Evolutionary conservation across 2,113 vertebrate genomes (phyloP), one percentile per base, ranked within the genome.

Genomic region (Mionectes macconnelli): DNA sequence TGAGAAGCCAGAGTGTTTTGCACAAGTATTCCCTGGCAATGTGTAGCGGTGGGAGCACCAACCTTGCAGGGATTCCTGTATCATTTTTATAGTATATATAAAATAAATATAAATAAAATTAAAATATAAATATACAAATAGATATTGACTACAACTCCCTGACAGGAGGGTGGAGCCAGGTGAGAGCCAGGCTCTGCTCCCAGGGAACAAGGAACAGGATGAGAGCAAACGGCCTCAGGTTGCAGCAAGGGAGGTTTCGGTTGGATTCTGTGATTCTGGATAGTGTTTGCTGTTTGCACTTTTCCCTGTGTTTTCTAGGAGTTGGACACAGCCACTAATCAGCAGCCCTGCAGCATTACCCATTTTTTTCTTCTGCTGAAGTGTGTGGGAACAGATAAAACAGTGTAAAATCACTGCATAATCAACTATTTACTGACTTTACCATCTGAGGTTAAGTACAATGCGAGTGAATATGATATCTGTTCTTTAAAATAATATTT

Each of bases 11-110:
- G 19, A 68, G 19, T 13, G 0, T 20, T 53, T 33, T 80, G 53
- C 55, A 16, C 27, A 6, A 11, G 17, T 15, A 0, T 16, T 67
- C 10, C 1, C 7, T 24, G 9, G 0, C 33, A 4, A 2, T 0
- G 16, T 44, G 33, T 5, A 15, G 31, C 6, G 27, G 6, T 60
- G 62, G 45, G 14, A n/a, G 40, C 24, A 31, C 39, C 50, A 66
- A 35, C 21, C 10, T 33, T n/a, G 60, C 5, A 39, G 44, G 28
- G 33, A 25, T 50, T 66, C 15, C 30, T 39, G 3, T 1, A 7
- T 4, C n/a, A 8, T 53, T 53, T 53, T 40, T 22, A 39, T 21
- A n/a, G 62, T 18, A n/a, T 24, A 3, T 40, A 31, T n/a, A 40
- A 13, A 18, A 10, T 2, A 35, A 31, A 52, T 60, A 27, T 47